Base-by-base conservation (phyloP, 2,888 invertebrate species). In the Galerucella pusilla region DNA sequence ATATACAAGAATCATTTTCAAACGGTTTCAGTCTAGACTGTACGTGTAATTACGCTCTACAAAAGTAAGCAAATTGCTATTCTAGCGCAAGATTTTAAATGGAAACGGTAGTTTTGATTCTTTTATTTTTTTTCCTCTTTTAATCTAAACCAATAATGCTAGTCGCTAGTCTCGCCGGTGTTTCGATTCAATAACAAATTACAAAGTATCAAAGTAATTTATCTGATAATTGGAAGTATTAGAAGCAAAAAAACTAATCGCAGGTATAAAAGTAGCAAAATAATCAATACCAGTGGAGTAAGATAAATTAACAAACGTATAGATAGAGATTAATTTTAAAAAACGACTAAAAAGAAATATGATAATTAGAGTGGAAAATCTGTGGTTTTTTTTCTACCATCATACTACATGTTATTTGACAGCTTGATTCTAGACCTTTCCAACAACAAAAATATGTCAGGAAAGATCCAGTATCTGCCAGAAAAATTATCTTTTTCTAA, bases 211-310 rank as follows among this genome's bases (percentile, higher is more conserved):
- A 3, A 12, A 14, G 63, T 16, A 63, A 63, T 63, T 63, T 63
- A 63, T 35, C n/a, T 63, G 35, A 63, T 63, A 63, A 63, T 63
- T 42, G 35, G 63, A 10, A 63, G 35, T 63, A 63, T 63, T 35
- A 63, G 42, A 42, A 35, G 42, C n/a, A n/a, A 60, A 25, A 12
- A 16, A 28, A 28, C 25, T n/a, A 52, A 7, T 11, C 12, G 9
- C 59, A 59, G 59, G 59, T 25, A 16, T 12, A 28, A 42, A 42
- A 42, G 35, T 42, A 9, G 35, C 2, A 60, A 60, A 11, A 12
- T 60, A 28, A 25, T 60, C 2, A 10, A 10, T 60, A 60, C 60
- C 28, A 25, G 60, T 20, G 52, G 52, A 52, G n/a, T n/a, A 5
- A 7, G 12, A 52, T 14, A 52, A 52, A n/a, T 52, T 5, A 52